Evolutionary conservation across 2,113 vertebrate genomes (phyloP), one percentile per base, ranked within the genome.

Genomic region (Platanista minor): DNA sequence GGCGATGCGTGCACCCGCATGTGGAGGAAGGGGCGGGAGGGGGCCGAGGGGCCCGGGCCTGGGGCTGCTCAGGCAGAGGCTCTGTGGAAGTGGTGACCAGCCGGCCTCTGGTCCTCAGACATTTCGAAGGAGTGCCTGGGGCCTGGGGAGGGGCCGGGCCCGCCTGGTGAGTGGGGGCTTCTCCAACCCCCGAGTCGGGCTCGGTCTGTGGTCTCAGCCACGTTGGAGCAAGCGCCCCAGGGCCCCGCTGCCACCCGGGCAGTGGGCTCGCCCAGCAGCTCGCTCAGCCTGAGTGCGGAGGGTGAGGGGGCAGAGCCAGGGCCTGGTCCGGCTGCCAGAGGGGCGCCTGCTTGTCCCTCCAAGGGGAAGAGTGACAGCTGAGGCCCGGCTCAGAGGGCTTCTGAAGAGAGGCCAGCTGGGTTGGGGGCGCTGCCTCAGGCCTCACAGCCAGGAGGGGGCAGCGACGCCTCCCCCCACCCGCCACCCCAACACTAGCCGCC

Each of bases 1-100:
- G 80, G 77, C 57, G 4, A 17, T 0, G 1, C 10, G 2, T 3
- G 69, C 11, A 7, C 15, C 41, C 0, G 1, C 21, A 9, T 0
- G 2, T 0, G 15, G 77, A 85, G n/a, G 69, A 21, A 18, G 17
- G 14, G 23, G 0, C 4, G 7, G 29, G 5, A 25, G 31, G 21
- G 17, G 17, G 2, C 12, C 12, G 11, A 9, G 31, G 54, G 4
- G 3, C 23, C 29, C 17, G 14, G 33, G 39, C 33, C 23, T 12
- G 13, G 8, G n/a, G 31, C 41, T 62, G 21, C 41, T 21, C 57
- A 8, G 54, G 46, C 11, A 5, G 33, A 4, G 14, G 10, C 15
- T 67, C 21, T 8, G 18, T n/a, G 7, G 52, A 17, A 15, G 6
- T 8, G n/a, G 46, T 33, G 13, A 18, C 18, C 5, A 6, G 9